These are phyloP conservation scores for Campylomormyrus numenius DNA, from an alignment of 2,113 vertebrate species.

Conservation along the genomic window DNA sequence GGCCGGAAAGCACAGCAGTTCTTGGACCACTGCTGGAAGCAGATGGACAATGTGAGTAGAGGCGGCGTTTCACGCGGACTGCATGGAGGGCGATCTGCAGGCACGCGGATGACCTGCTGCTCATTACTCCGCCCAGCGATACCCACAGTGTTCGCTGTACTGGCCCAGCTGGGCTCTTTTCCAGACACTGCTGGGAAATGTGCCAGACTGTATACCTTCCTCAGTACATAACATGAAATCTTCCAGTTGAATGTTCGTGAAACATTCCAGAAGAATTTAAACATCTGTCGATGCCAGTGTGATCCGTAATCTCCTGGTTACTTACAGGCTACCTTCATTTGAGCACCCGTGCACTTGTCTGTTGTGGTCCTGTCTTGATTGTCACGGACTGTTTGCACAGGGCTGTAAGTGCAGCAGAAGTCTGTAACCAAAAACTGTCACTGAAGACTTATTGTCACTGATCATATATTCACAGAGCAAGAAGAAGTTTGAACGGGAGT, in stretches of 20 bases:
- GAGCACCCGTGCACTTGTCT: background rate
- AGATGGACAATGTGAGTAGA: conserved; percentile 95
- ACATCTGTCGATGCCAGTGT: background rate
- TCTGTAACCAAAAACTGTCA: background rate
- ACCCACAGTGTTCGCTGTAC: background rate
- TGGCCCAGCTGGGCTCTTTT: background rate
- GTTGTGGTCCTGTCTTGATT: background rate
- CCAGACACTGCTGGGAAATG: background rate
- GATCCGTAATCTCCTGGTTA: background rate
- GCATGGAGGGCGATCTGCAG: background rate
- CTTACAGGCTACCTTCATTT: background rate
- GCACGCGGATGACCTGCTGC: background rate
- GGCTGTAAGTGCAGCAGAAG: background rate
- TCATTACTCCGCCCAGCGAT: background rate
- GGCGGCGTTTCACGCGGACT: background rate
- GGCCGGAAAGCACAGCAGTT: conserved; percentile 92
- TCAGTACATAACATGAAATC: background rate
- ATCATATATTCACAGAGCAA: conserved; percentile 75
- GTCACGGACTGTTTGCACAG: background rate
- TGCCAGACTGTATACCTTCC: background rate
- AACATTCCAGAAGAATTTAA: background rate
- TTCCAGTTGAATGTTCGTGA: background rate
- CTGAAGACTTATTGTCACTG: conserved; percentile 13
- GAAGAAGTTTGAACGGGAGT: conserved; percentile 97
- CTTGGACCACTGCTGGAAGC: conserved; percentile 95